phyloP scores from a whole-genome alignment of 23 tunicate genomes.

The Styela plicata region DNA sequence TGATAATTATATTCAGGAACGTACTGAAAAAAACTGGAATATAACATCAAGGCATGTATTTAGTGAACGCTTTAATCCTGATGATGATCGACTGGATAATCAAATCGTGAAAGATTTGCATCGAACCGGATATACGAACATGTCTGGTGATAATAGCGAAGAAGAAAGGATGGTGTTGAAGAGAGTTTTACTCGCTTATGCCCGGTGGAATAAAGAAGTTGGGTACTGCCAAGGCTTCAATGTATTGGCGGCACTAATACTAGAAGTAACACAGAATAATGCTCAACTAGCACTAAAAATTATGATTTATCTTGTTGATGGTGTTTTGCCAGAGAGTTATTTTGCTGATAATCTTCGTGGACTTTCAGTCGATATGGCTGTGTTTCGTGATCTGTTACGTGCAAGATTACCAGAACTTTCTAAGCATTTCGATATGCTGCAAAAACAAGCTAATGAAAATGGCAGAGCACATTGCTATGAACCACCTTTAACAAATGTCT shows the following conservation, averaged over 20 bases:
- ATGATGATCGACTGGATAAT: slow-evolving; percentile 91
- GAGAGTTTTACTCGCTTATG: slow-evolving; percentile 88
- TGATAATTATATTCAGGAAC: slow-evolving; percentile 62
- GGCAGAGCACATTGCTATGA: slow-evolving; percentile 61
- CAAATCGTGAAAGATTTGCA: slow-evolving; percentile 98
- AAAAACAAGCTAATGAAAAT: slow-evolving; percentile 75
- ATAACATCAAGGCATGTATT: slow-evolving; percentile 43
- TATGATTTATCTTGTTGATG: slow-evolving; percentile 81
- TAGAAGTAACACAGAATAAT: slow-evolving; percentile 77
- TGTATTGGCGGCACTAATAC: slow-evolving; percentile 77
- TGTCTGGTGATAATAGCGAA: slow-evolving; percentile 35
- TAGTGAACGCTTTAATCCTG: slow-evolving; percentile 65
- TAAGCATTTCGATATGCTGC: slow-evolving; percentile 63
- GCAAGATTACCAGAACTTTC: slow-evolving; percentile 65
- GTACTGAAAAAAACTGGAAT: slow-evolving; percentile 18
- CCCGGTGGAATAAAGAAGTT: slow-evolving; percentile 84
- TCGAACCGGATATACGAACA: slow-evolving; percentile 81
- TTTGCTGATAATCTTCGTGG: slow-evolving; percentile 90
- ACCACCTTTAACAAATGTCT: slow-evolving; percentile 97
- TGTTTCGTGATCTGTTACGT: slow-evolving; percentile 80
- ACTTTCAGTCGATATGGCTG: slow-evolving; percentile 93
- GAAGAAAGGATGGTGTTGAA: slow-evolving; percentile 79
- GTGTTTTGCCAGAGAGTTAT: slow-evolving; percentile 87
- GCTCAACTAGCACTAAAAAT: slow-evolving; percentile 81
- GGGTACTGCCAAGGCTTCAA: slow-evolving; percentile 99